Evolutionary conservation across 2,797 vertebrate species (phyloP).

Genomic region (Sebastes minor): DNA sequence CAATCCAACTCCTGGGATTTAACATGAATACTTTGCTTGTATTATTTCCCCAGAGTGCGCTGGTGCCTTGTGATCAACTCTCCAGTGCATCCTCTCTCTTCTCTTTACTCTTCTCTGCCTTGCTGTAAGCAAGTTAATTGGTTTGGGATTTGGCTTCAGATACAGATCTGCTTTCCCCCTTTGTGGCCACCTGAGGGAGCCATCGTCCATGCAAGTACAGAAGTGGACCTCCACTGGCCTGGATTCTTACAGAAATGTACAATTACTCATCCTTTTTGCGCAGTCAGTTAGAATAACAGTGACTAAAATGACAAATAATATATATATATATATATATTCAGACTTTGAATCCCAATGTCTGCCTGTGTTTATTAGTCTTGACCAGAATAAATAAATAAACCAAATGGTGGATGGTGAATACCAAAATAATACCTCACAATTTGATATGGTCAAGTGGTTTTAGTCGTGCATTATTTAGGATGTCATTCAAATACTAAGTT

Average conservation of each 20-base stretch:
- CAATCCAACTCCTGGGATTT: not conserved
- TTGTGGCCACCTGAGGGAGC: slow-evolving; percentile 59
- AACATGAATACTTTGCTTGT: not conserved
- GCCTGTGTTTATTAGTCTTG: not conserved
- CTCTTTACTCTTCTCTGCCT: not conserved
- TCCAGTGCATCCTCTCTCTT: not conserved
- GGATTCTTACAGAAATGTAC: not conserved
- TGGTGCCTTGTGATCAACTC: not conserved
- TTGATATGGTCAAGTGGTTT: not conserved
- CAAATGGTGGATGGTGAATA: not conserved
- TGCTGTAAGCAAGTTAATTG: not conserved
- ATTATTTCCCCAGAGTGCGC: not conserved
- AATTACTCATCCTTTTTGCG: not conserved
- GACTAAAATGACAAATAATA: not conserved
- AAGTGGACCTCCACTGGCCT: not conserved
- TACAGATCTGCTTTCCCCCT: not conserved
- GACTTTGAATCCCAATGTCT: not conserved
- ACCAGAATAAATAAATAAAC: not conserved
- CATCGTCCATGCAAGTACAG: slow-evolving; percentile 24
- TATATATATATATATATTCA: not conserved
- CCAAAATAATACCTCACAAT: not conserved
- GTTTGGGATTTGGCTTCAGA: not conserved
- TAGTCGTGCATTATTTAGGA: slow-evolving; percentile 7
- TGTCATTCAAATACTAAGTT: not conserved
- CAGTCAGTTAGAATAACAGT: not conserved